Conservation (phyloP, 2,888 invertebrate genomes). For the Ommatoiulus sabulosus region DNA sequence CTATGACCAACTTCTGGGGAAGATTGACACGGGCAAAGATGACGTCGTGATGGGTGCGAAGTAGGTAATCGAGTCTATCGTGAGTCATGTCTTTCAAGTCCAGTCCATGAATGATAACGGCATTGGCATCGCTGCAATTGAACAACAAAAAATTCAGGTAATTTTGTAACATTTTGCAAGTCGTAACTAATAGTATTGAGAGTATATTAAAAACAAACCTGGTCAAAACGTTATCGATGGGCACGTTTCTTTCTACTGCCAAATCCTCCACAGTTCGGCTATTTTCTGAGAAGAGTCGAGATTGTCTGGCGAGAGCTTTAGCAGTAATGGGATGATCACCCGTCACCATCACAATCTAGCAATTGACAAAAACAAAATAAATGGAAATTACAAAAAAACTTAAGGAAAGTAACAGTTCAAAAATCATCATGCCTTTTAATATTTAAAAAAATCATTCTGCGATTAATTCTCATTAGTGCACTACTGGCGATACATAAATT, state of each 20-base stretch:
- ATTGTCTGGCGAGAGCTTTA: constrained; percentile 79
- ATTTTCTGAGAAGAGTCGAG: constrained; percentile 69
- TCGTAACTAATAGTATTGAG: not conserved
- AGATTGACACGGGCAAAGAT: constrained; percentile 73
- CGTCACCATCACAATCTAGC: constrained; percentile 77
- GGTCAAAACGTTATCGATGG: constrained; percentile 71
- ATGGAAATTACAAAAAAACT: not conserved
- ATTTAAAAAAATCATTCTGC: too few species aligned
- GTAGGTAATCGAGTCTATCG: constrained; percentile 65
- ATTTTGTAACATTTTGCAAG: not conserved
- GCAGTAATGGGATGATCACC: constrained; percentile 87
- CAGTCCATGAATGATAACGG: constrained; percentile 62
- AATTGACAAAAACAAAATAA: constrained; percentile 1
- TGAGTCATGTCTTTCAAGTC: constrained; percentile 61
- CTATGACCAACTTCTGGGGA: constrained; percentile 77
- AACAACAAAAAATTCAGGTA: not conserved
- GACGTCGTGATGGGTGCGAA: constrained; percentile 57
- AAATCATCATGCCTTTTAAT: too few species aligned
- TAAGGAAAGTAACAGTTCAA: too few species aligned
- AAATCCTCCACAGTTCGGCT: constrained; percentile 77
- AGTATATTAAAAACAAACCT: constrained; percentile 54
- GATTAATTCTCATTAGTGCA: too few species aligned
- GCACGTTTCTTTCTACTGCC: constrained; percentile 72
- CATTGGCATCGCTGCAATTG: constrained; percentile 59
- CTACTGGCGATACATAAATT: too few species aligned